These are phyloP conservation scores for Lophura nycthemera DNA, from an alignment of 2,113 vertebrate species.

Conservation along the genomic window DNA sequence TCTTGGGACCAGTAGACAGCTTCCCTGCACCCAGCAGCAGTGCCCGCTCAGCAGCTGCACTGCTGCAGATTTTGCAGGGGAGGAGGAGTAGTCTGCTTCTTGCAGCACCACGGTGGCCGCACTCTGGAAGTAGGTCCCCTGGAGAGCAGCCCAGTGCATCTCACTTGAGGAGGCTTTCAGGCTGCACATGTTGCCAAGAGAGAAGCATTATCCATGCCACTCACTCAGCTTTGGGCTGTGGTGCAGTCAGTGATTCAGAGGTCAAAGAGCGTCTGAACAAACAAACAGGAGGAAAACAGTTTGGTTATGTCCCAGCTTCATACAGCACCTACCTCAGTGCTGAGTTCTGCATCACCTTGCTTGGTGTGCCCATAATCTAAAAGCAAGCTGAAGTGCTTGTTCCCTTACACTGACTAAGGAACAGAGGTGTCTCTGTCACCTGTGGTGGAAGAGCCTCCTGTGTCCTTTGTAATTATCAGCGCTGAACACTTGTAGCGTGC, in stretches of 20 bases:
- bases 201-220: not conserved
- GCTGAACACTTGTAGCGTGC: not conserved
- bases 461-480: not conserved
- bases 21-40: not conserved
- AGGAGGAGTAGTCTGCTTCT: not conserved
- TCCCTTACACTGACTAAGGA: not conserved
- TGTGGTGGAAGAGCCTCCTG: not conserved
- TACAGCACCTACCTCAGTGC: not conserved
- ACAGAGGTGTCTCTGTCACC: not conserved
- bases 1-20: too few species aligned
- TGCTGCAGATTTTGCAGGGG: not conserved
- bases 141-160: not conserved
- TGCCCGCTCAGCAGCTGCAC: not conserved
- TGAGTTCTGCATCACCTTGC: not conserved
- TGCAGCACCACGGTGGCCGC: fast-evolving
- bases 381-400: not conserved
- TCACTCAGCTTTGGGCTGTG: not conserved
- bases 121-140: not conserved
- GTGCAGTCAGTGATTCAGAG: not conserved
- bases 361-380: not conserved
- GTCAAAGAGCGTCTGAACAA: not conserved
- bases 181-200: not conserved
- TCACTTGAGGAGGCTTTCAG: not conserved
- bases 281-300: not conserved
- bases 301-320: not conserved